Conservation (phyloP, 2,113 vertebrate genomes). For the Apaloderma vittatum region DNA sequence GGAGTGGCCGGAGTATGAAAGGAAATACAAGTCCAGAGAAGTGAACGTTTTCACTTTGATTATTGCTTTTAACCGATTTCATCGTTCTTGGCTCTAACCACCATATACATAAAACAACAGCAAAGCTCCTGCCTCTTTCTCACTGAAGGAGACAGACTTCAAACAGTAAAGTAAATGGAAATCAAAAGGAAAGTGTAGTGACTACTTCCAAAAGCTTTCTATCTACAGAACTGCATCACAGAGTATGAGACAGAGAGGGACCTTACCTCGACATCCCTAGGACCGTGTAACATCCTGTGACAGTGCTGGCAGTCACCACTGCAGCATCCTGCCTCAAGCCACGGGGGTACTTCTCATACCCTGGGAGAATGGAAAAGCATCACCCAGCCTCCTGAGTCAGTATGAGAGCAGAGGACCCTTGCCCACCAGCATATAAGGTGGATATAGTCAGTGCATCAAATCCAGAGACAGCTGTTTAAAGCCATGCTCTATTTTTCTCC, state of each 20-base stretch:
- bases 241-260: not conserved
- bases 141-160: not conserved
- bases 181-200: not conserved
- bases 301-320: not conserved
- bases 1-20: not conserved
- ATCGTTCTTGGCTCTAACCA: not conserved
- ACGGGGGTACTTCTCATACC: not conserved
- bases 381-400: not conserved
- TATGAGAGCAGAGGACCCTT: not conserved
- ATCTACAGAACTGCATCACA: not conserved
- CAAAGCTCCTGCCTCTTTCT: not conserved
- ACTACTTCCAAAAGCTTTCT: not conserved
- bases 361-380: not conserved
- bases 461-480: not conserved
- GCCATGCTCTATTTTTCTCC: not conserved
- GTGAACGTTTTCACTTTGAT: fast-evolving
- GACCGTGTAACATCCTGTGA: not conserved
- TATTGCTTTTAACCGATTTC: not conserved
- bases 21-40: not conserved
- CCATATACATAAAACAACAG: not conserved
- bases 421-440: not conserved
- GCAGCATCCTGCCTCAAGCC: not conserved
- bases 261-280: not conserved
- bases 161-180: not conserved
- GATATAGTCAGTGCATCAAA: not conserved